Percentiles rank a stretch among this genome's conserved stretches.
Conservation (phyloP, 2,113 vertebrate species). For the Gymnobelideus leadbeateri region DNA sequence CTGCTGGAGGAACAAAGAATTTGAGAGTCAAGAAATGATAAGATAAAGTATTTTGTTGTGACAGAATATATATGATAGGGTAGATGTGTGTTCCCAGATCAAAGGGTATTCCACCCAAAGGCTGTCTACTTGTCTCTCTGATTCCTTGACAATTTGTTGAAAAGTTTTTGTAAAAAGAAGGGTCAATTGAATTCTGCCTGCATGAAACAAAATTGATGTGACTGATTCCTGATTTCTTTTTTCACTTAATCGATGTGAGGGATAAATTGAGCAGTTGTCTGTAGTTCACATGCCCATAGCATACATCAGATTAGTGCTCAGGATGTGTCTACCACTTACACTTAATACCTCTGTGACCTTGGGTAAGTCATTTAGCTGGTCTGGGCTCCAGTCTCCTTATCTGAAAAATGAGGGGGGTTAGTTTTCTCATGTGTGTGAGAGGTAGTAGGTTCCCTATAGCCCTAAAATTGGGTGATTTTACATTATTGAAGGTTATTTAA, state of each 20-base stretch:
- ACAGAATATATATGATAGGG: not conserved
- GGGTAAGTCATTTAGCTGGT: not conserved
- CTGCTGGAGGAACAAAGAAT: conserved; percentile 46
- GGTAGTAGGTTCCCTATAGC: too few relatives aligned
- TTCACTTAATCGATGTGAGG: not conserved
- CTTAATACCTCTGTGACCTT: not conserved
- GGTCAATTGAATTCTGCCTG: not conserved
- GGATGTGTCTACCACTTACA: not conserved
- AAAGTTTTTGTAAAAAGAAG: not conserved
- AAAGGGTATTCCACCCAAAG: not conserved
- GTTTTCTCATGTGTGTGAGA: not conserved
- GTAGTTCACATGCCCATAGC: not conserved
- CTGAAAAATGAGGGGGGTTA: not conserved
- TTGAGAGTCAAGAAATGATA: conserved; percentile 4
- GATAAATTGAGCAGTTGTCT: not conserved
- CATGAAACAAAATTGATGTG: not conserved
- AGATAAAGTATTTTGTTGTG: not conserved
- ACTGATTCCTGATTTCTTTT: not conserved
- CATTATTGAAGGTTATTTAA: not conserved
- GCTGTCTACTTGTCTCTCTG: not conserved
- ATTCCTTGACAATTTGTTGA: not conserved
- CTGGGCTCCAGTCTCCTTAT: not conserved
- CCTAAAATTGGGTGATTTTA: not conserved
- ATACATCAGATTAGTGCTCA: not conserved
- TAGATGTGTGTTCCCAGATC: not conserved